These are phyloP conservation scores for Enteromius fasciolatus DNA, from an alignment of 2,797 vertebrate species.

Conservation along the genomic window DNA sequence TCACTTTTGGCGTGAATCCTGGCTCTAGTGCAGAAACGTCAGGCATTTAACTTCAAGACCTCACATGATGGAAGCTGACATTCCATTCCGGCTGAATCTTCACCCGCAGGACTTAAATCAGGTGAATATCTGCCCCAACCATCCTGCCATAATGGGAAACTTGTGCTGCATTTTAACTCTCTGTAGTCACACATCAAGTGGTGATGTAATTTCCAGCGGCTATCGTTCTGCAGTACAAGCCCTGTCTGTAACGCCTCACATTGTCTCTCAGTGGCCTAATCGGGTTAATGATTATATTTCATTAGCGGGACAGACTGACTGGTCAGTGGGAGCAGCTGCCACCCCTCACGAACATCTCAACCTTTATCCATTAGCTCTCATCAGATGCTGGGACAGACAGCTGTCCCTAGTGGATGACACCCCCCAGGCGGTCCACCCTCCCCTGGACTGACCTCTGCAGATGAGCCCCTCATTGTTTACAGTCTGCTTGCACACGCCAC, in stretches of 20 bases:
- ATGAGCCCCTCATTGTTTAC: slow-evolving; percentile 90
- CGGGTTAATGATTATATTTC: slow-evolving; percentile 39
- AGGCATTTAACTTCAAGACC: background rate
- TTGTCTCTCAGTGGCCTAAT: slow-evolving; percentile 23
- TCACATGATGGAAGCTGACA: background rate
- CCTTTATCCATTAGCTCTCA: slow-evolving; percentile 44
- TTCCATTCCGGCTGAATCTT: background rate
- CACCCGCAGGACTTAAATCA: slow-evolving; percentile 6
- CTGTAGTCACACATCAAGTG: background rate
- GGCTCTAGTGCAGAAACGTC: background rate
- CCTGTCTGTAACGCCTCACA: background rate
- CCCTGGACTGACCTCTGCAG: slow-evolving; percentile 86
- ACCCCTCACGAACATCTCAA: slow-evolving; percentile 26
- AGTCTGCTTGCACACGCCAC: slow-evolving; percentile 88
- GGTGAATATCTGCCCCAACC: slow-evolving; percentile 11
- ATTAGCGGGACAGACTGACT: slow-evolving; percentile 20
- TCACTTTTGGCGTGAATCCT: background rate
- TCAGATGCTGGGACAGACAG: slow-evolving; percentile 11
- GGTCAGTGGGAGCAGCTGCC: slow-evolving; percentile 14
- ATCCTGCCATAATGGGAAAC: slow-evolving; percentile 13
- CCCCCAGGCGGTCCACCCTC: fast-evolving
- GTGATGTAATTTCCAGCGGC: background rate
- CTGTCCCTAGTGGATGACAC: background rate
- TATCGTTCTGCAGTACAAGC: background rate
- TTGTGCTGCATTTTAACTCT: background rate